phyloP scores from a whole-genome alignment of 2,113 vertebrate genomes.

The Eulemur macaco region DNA sequence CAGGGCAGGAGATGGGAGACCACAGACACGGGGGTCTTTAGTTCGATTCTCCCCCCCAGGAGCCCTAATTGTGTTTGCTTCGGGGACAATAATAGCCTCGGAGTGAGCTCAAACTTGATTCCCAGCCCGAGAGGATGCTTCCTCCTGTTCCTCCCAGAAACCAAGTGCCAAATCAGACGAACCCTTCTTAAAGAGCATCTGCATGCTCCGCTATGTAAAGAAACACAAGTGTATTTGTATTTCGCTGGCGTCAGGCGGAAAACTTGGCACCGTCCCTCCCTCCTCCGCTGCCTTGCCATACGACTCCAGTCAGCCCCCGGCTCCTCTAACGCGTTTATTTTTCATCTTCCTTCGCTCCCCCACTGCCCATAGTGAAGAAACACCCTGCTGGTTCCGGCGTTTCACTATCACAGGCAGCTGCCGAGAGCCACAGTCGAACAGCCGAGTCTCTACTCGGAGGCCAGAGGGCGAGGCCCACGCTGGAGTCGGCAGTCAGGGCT shows the following conservation, averaged over 20 bases:
- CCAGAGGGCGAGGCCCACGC: not conserved
- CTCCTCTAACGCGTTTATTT: no score
- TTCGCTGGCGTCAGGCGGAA: not conserved
- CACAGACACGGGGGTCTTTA: not conserved
- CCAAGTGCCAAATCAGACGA: not conserved
- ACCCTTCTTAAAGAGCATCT: not conserved
- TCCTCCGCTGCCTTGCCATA: not conserved
- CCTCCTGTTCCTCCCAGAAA: not conserved
- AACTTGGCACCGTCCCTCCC: not conserved
- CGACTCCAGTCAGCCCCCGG: not conserved
- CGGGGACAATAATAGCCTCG: not conserved
- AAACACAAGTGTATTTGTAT: not conserved
- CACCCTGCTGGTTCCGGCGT: rapidly evolving
- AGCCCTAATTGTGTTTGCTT: not conserved
- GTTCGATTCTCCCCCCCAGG: not conserved
- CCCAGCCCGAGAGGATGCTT: not conserved
- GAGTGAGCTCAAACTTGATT: not conserved
- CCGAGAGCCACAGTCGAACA: not conserved
- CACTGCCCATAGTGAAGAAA: not conserved
- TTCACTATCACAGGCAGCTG: no score
- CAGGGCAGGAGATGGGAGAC: rapidly evolving
- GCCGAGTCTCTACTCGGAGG: not conserved
- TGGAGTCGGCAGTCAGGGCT: rapidly evolving
- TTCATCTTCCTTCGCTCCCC: not conserved
- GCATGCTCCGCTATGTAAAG: not conserved